phyloP scores from a whole-genome alignment of 2,113 vertebrate genomes.

The Felis catus region F.catus_Fca126_mat1.0 CM031424.1:57186001-57186500 shows the following conservation, averaged over 20 bases:
- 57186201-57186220: neutral
- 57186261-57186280: neutral
- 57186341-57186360: neutral
- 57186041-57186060: too few relatives aligned
- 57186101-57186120: neutral
- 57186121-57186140: neutral
- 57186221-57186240: neutral
- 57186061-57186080: too few relatives aligned
- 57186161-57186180: neutral
- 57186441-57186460: too few relatives aligned
- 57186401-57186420: neutral
- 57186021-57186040: too few relatives aligned
- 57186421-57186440: too few relatives aligned
- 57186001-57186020: too few relatives aligned
- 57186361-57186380: neutral
- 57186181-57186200: neutral
- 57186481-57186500: too few relatives aligned
- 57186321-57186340: neutral
- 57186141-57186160: neutral
- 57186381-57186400: neutral
- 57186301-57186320: neutral
- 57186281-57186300: neutral
- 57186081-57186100: too few relatives aligned
- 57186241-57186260: constrained; percentile 10
- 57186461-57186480: too few relatives aligned